phyloP scores from a whole-genome alignment of 92 coral and sea anemone genomes.

The Palythoa grandis region DNA sequence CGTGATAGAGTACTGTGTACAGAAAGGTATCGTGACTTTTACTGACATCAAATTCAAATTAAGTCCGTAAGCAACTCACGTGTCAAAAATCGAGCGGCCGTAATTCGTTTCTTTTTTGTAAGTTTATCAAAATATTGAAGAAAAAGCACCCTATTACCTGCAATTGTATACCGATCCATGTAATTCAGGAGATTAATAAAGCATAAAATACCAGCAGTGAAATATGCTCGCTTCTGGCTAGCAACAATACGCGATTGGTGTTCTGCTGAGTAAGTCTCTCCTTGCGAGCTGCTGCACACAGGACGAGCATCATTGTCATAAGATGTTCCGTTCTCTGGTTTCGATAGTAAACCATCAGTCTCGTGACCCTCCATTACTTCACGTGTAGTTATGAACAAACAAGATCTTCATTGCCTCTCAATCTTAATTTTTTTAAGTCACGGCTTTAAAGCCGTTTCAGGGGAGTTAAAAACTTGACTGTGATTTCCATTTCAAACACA shows the following conservation, averaged over 20 bases:
- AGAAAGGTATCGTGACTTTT: no score
- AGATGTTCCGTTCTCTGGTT: background rate
- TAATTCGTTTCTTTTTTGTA: background rate
- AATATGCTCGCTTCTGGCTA: slow-evolving; percentile 63
- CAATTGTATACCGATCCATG: slow-evolving; percentile 96
- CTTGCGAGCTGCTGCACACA: background rate
- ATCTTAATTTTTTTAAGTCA: background rate
- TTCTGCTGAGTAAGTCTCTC: background rate
- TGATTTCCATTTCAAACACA: no score
- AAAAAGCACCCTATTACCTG: slow-evolving; percentile 61
- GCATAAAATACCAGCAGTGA: slow-evolving; percentile 81
- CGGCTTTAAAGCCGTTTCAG: background rate
- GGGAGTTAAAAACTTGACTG: no score
- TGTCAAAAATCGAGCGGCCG: no score
- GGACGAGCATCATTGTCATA: background rate
- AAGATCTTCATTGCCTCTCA: background rate
- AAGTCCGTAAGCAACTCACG: no score
- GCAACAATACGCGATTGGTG: background rate
- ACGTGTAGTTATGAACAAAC: background rate
- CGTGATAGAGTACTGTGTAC: no score
- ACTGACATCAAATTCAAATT: no score
- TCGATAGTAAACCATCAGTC: slow-evolving; percentile 4
- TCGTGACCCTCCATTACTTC: background rate
- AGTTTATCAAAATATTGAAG: background rate
- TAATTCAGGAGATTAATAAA: slow-evolving; percentile 90